Conservation (phyloP, 2,888 invertebrate species). For the Eupelmus urozonus region DNA sequence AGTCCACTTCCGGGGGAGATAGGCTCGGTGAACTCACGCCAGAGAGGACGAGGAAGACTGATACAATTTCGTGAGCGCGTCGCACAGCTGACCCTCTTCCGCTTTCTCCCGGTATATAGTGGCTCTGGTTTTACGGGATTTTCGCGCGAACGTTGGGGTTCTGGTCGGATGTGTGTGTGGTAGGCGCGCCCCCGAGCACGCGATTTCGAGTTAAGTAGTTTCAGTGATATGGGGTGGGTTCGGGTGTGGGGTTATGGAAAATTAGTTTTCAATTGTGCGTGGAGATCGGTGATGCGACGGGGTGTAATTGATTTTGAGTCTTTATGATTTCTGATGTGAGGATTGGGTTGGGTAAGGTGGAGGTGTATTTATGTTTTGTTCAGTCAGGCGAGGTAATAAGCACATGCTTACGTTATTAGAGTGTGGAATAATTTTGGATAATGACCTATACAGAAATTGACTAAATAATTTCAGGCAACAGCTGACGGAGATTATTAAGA, state of each 20-base stretch:
- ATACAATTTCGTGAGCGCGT: constrained; percentile 52
- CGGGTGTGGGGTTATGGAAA: not conserved
- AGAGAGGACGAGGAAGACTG: constrained; percentile 29
- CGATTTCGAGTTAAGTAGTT: constrained; percentile 28
- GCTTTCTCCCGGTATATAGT: not conserved
- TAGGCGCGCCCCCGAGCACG: not conserved
- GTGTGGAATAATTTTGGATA: not conserved
- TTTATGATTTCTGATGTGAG: not conserved
- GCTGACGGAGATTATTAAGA: constrained; percentile 20
- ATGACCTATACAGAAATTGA: too few relatives aligned
- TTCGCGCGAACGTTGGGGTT: too few relatives aligned
- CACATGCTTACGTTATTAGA: too few relatives aligned
- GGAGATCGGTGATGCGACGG: constrained; percentile 2
- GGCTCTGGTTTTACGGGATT: constrained; percentile 35
- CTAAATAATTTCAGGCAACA: constrained; percentile 3
- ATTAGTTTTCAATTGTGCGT: constrained; percentile 47
- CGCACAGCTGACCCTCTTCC: constrained; percentile 52
- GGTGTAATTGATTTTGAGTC: constrained; percentile 8
- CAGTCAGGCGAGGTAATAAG: too few relatives aligned
- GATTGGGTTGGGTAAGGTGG: not conserved
- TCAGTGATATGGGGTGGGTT: not conserved
- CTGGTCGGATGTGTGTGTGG: too few relatives aligned
- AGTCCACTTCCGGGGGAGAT: constrained; percentile 52
- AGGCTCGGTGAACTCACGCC: constrained; percentile 3
- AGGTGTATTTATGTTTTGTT: not conserved